Percentiles rank a stretch among this genome's conserved stretches.
Conservation (phyloP, 2,797 vertebrate genomes). For the Microctenopoma steveboyesi region DNA sequence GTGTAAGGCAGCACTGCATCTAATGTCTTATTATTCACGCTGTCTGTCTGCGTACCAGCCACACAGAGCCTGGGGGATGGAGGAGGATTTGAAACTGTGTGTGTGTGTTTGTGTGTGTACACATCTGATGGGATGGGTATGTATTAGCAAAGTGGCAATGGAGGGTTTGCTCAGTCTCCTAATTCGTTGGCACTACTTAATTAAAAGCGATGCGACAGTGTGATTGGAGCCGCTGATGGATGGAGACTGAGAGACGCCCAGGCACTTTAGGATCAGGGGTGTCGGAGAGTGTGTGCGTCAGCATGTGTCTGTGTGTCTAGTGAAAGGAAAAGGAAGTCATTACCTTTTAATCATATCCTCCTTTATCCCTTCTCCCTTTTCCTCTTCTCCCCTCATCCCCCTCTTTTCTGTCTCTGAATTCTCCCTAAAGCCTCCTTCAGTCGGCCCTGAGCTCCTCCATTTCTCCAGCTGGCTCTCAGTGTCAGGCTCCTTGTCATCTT, state of each 20-base stretch:
- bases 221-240: slow-evolving; percentile 73
- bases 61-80: slow-evolving; percentile 60
- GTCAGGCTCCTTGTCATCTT: slow-evolving; percentile 67
- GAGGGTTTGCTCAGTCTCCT: slow-evolving; percentile 62
- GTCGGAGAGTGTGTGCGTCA: slow-evolving; percentile 27
- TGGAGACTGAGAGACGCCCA: slow-evolving; percentile 57
- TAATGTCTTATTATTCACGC: slow-evolving; percentile 80
- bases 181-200: slow-evolving; percentile 74
- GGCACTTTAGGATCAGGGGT: slow-evolving; percentile 45
- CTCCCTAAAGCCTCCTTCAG: slow-evolving; percentile 48
- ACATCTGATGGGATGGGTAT: slow-evolving; percentile 51
- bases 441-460: slow-evolving; percentile 25
- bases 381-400: slow-evolving; percentile 40
- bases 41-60: slow-evolving; percentile 74
- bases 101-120: slow-evolving; percentile 10
- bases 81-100: slow-evolving; percentile 31
- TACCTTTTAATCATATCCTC: slow-evolving; percentile 74
- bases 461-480: slow-evolving; percentile 71
- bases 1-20: slow-evolving; percentile 59
- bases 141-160: slow-evolving; percentile 68
- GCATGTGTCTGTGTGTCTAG: slow-evolving; percentile 42
- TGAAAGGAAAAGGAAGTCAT: slow-evolving; percentile 75
- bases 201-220: slow-evolving; percentile 70
- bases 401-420: slow-evolving; percentile 52
- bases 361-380: slow-evolving; percentile 52